Evolutionary conservation across 2,113 vertebrate species (phyloP), one percentile per base, ranked within the genome.

Genomic region (Oncorhynchus keta): DNA sequence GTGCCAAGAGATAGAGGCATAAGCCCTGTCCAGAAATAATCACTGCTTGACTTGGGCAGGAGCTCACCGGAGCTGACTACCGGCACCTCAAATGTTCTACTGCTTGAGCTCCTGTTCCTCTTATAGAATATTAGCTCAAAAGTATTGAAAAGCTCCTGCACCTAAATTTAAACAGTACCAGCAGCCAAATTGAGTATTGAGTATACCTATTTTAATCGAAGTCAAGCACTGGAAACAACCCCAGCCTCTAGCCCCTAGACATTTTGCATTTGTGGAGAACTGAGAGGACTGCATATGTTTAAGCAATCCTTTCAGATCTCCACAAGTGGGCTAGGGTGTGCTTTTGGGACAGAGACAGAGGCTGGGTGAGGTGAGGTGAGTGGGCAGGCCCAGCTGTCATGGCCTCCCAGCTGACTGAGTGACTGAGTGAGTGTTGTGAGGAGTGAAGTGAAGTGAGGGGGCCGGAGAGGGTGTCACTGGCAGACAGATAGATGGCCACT

Each of bases 321-420:
- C 26, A 26, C 5, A 13, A 64, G 20, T 24, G 61, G n/a, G n/a
- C n/a, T 26, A 66, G 26, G 11, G 64, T 22, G 24, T 8, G 24
- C 8, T 22, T 16, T 14, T 13, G 64, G 22, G 22, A 8, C 12
- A 30, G 22, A 64, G 64, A 30, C 12, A 14, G 64, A 66, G 26
- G 64, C 12, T 11, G 24, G 24, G 13, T 26, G 26, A 66, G 22
- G 64, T 24, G 24, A 66, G 22, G 64, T 24, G 24, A 66, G 76
- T 79, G 73, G 77, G 74, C 70, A 73, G 70, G 78, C 45, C 76
- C 80, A 86, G 82, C 85, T 82, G 79, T 68, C 66, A 68, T 68
- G 14, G 20, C 20, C 11, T 18, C 18, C 18, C 68, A 28, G 16
- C 68, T n/a, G 22, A 48, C 32, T 6, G 24, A 20, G 48, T 51